Evolutionary conservation across 2,113 vertebrate genomes (phyloP).

Genomic region (Atherinomorus stipes): DNA sequence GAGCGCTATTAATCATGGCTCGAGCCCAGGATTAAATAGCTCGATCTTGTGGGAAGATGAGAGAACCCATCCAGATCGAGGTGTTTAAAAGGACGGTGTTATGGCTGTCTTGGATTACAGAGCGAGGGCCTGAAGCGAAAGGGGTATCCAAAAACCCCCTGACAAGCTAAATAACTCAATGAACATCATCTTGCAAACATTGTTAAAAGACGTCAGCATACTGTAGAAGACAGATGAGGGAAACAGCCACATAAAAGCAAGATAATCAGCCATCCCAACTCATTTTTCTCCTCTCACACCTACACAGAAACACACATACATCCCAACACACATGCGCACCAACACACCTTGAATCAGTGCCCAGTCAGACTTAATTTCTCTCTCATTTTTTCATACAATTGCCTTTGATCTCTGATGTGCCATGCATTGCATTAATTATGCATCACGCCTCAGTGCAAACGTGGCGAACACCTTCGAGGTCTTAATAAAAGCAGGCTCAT

Average conservation of each 20-base stretch:
- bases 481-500: conserved; percentile 62
- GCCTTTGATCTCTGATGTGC: conserved; percentile 80
- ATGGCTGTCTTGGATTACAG: conserved; percentile 84
- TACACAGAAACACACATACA: conserved; percentile 16
- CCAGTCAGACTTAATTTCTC: conserved; percentile 70
- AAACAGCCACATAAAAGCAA: conserved; percentile 19
- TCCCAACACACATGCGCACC: conserved; percentile 14
- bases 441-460: conserved; percentile 70
- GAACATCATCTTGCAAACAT: conserved; percentile 34
- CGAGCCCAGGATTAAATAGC: conserved; percentile 80
- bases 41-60: conserved; percentile 68
- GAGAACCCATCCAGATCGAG: conserved; percentile 66
- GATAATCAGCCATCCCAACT: conserved; percentile 10
- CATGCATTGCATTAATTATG: conserved; percentile 83
- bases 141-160: conserved; percentile 46
- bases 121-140: conserved; percentile 65
- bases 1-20: conserved; percentile 81
- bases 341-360: conserved; percentile 62
- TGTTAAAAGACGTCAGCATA: conserved; percentile 20
- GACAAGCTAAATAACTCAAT: conserved; percentile 42
- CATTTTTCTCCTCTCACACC: neutral
- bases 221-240: conserved; percentile 28
- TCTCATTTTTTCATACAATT: conserved; percentile 54
- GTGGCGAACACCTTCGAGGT: conserved; percentile 73
- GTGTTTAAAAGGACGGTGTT: conserved; percentile 76